A percentile compares a stretch with the other conserved stretches of the same genome.
phyloP scores from a whole-genome alignment of 2,888 invertebrate species.

The Nephrotoma flavescens region DNA sequence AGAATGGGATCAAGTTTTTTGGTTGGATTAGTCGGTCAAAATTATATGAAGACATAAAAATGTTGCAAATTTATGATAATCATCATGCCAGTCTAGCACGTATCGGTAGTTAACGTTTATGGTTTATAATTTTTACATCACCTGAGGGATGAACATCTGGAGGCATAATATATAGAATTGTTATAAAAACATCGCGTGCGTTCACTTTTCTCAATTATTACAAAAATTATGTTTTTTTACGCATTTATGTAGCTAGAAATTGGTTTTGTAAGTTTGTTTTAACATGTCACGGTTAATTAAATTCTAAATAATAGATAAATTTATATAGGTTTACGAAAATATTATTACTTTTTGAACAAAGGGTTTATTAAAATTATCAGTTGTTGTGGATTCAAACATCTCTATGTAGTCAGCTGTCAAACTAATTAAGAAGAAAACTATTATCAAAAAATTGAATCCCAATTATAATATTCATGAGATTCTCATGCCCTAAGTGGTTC shows the following conservation, averaged over 20 bases:
- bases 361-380: too few relatives aligned
- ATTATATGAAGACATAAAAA: background rate
- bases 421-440: too few relatives aligned
- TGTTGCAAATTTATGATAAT: background rate
- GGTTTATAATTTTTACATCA: background rate
- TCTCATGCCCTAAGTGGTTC: too few relatives aligned
- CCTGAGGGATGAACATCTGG: background rate
- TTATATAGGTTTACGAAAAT: background rate
- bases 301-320: background rate
- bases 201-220: background rate
- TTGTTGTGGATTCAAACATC: too few relatives aligned
- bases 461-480: too few relatives aligned
- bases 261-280: background rate
- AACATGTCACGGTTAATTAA: background rate
- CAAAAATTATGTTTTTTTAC: background rate
- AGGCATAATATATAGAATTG: background rate
- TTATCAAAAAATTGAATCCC: too few relatives aligned
- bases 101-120: background rate
- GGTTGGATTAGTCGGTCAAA: background rate
- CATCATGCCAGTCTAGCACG: background rate
- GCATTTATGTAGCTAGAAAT: background rate
- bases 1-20: background rate
- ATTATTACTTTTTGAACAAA: too few relatives aligned
- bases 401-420: too few relatives aligned
- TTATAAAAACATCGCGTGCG: background rate